phyloP scores from a whole-genome alignment of 2,113 vertebrate species.

The Tretioscincus oriximinensis region DNA sequence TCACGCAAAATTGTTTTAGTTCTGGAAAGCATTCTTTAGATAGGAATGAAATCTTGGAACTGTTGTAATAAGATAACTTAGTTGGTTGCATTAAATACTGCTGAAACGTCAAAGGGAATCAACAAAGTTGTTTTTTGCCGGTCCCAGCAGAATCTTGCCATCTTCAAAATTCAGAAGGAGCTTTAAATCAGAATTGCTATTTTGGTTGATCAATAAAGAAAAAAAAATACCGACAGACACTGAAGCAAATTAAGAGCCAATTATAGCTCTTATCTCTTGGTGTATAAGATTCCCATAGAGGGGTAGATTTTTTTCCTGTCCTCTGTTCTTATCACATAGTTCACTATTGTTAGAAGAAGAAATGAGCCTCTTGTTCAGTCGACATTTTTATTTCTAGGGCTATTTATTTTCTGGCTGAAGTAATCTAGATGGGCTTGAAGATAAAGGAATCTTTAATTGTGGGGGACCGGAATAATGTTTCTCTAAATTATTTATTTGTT shows the following conservation, averaged over 20 bases:
- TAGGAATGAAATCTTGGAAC: neutral
- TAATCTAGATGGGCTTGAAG: neutral
- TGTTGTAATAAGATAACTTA: neutral
- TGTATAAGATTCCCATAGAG: neutral
- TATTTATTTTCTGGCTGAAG: neutral
- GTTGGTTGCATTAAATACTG: neutral
- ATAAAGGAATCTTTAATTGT: conserved; percentile 4
- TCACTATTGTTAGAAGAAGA: conserved; percentile 10
- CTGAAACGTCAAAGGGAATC: neutral
- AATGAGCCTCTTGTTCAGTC: conserved; percentile 4
- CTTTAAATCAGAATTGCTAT: no score
- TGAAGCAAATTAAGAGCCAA: neutral
- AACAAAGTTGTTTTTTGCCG: neutral
- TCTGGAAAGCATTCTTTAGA: neutral
- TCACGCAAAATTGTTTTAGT: neutral
- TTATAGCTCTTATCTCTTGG: neutral
- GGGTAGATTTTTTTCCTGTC: neutral
- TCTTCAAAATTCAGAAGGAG: no score
- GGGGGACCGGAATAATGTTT: neutral
- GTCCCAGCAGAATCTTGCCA: neutral
- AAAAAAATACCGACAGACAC: no score
- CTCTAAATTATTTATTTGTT: neutral
- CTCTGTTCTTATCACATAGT: neutral
- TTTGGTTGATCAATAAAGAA: no score
- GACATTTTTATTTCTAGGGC: neutral